Conservation (phyloP, 2,797 vertebrate species). For the Limnodromus scolopaceus region DNA sequence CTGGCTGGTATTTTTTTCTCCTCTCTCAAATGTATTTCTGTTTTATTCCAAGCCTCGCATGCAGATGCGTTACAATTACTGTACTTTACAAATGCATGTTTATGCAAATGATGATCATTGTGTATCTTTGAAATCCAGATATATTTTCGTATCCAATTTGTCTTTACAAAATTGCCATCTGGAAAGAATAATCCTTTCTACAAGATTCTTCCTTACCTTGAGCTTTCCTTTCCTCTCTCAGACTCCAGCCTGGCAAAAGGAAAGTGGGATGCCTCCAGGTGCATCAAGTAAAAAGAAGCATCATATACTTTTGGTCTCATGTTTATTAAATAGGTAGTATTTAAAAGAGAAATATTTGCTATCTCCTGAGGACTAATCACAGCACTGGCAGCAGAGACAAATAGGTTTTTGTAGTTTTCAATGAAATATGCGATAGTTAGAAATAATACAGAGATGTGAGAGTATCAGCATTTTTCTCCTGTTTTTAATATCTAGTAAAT, state of each 20-base stretch:
- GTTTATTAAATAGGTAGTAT: background rate
- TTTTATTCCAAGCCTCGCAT: background rate
- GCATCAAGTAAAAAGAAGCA: background rate
- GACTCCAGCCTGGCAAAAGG: background rate
- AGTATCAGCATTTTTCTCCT: background rate
- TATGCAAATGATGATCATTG: background rate
- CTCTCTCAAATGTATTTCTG: background rate
- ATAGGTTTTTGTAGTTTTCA: background rate
- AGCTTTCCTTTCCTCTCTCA: background rate
- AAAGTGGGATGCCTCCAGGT: background rate
- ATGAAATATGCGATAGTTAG: background rate
- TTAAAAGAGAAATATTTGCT: background rate
- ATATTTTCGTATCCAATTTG: background rate
- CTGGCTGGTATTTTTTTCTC: background rate
- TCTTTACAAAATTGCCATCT: background rate
- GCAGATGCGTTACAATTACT: background rate
- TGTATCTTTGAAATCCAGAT: background rate
- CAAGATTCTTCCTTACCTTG: background rate
- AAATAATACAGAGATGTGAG: background rate
- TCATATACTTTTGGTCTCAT: background rate
- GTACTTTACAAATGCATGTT: background rate
- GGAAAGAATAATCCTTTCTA: background rate
- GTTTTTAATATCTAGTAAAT: background rate
- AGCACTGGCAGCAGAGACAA: background rate
- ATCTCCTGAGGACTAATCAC: background rate